A percentile compares a stretch with the other conserved stretches of the same genome.
These are phyloP conservation scores for Agelastica alni DNA, from an alignment of 2,888 invertebrate species.

Conservation along the genomic window DNA sequence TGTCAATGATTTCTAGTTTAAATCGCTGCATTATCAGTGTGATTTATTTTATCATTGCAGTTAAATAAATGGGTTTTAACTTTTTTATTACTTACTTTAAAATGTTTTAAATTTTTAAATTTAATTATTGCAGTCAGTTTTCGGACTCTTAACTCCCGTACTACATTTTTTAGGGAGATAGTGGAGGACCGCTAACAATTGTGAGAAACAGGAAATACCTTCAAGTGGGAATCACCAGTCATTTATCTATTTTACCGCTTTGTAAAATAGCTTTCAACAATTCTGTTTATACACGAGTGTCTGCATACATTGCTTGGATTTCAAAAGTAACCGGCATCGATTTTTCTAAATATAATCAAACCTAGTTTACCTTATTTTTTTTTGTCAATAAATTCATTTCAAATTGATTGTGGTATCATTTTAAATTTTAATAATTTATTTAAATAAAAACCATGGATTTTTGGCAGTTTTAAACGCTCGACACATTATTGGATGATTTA, in stretches of 20 bases:
- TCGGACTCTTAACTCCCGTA: too few species aligned
- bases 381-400: not conserved
- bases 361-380: not conserved
- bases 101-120: too few species aligned
- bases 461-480: too few species aligned
- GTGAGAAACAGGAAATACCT: slow-evolving; percentile 42
- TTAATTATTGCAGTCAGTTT: too few species aligned
- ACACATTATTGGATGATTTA: too few species aligned
- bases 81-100: not conserved
- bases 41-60: too few species aligned
- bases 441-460: too few species aligned
- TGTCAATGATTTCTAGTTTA: too few species aligned
- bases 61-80: not conserved
- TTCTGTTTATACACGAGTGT: slow-evolving; percentile 53
- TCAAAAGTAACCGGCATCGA: slow-evolving; percentile 49
- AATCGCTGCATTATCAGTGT: too few species aligned
- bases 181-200: slow-evolving; percentile 53
- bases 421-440: too few species aligned
- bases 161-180: slow-evolving; percentile 50
- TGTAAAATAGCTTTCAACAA: slow-evolving; percentile 52
- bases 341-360: slow-evolving; percentile 45
- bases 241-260: slow-evolving; percentile 50
- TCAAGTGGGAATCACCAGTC: slow-evolving; percentile 54
- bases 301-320: slow-evolving; percentile 52
- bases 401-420: too few species aligned